Conservation (phyloP, 2,113 vertebrate species). For the Microtus pennsylvanicus region DNA sequence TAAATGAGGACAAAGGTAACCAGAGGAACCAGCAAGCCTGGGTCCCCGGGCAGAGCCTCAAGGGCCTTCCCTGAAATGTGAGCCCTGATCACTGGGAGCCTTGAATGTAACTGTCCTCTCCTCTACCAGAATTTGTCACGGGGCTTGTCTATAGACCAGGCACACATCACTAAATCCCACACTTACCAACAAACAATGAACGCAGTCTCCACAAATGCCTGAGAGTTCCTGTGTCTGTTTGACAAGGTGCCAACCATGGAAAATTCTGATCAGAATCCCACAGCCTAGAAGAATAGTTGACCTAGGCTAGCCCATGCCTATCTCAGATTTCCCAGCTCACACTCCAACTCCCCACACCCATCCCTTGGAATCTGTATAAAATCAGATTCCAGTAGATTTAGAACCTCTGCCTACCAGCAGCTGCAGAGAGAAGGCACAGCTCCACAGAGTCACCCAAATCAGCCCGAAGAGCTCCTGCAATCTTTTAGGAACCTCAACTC, state of each 20-base stretch:
- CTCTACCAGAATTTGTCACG: neutral
- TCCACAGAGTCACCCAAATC: neutral
- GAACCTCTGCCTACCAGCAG: neutral
- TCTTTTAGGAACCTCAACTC: neutral
- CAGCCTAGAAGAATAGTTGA: neutral
- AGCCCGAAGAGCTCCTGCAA: neutral
- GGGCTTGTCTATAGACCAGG: neutral
- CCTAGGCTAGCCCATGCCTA: neutral
- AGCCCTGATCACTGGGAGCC: neutral
- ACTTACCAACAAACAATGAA: neutral
- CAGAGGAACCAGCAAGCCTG: constrained; percentile 14
- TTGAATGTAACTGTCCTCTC: neutral
- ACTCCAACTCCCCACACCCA: too few relatives aligned
- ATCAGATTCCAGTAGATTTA: too few relatives aligned
- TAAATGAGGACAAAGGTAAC: constrained; percentile 24
- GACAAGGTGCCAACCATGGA: neutral
- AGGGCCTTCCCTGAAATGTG: neutral
- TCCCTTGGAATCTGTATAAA: neutral
- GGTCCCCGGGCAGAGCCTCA: constrained; percentile 17
- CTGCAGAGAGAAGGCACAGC: neutral
- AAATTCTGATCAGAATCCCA: neutral
- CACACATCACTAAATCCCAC: neutral
- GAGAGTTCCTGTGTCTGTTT: neutral
- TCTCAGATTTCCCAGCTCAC: neutral
- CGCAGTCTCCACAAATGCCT: neutral